Evolutionary conservation across 2,113 vertebrate genomes (phyloP), one percentile per base, ranked within the genome.

Genomic region (Microcebus griseorufus): DNA sequence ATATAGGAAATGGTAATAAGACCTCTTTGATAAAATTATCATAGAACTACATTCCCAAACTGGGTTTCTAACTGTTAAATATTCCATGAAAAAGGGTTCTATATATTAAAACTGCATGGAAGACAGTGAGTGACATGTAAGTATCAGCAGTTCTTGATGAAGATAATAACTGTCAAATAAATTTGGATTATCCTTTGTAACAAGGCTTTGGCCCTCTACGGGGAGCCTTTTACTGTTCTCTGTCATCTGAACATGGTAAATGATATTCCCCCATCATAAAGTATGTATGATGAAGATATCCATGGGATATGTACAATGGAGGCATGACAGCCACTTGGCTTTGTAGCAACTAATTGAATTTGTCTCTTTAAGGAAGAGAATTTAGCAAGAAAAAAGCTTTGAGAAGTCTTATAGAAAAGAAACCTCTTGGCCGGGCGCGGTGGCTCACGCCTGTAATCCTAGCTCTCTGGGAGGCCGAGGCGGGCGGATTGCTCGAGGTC

Each of bases 351-450:
- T 90, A 51, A 72, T 7, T 45, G 62, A 69, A 90, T 76, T 60
- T 86, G 32, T 23, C 89, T 53, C 75, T 91, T 79, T 93, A 81
- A 94, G 53, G 25, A 87, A 58, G n/a, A 86, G 14, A 94, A 89
- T 67, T 94, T 82, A 87, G 9, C 17, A 86, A 92, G 62, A 81
- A 81, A 96, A 92, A 76, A 1, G 9, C 17, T 72, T 82, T 90
- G 45, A 93, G 27, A 96, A 88, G 22, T 65, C 51, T 73, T 64
- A 1, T 6, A 90, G 58, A 75, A 94, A 92, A 89, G 3, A 80
- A 83, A 88, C 3, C 83, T 60, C 7, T 51, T 76, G 39, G 39
- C 39, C 39, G 39, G 39, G 39, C 39, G 39, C 4, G 39, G 39
- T 39, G 39, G 39, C 39, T 39, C 39, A 39, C 4, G 39, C 39